Percentiles rank a stretch among this genome's conserved stretches.
These are phyloP conservation scores for Eulimnadia texana DNA, from an alignment of 1,140 invertebrate genomes.

Conservation along the genomic window DNA sequence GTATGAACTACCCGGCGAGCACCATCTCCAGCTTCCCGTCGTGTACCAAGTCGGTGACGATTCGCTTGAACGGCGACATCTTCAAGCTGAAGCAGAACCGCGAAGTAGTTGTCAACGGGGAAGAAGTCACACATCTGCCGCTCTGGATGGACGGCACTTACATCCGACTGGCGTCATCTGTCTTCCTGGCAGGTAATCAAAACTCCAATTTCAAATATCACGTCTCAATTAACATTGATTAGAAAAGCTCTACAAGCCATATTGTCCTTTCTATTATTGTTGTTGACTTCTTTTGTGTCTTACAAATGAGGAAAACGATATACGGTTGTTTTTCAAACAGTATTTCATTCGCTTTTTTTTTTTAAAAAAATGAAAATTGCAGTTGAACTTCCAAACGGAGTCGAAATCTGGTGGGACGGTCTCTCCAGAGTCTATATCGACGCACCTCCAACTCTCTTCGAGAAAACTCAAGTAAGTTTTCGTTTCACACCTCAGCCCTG, in stretches of 20 bases:
- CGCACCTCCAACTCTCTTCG: constrained; percentile 52
- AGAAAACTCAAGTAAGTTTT: constrained; percentile 29
- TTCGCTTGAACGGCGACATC: constrained; percentile 33
- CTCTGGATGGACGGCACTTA: constrained; percentile 39
- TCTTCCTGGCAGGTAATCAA: constrained; percentile 46
- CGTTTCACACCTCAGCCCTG: neutral
- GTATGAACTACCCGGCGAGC: constrained; percentile 42
- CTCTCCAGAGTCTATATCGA: constrained; percentile 62
- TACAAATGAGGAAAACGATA: neutral
- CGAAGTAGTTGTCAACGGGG: constrained; percentile 48
- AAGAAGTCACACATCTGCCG: constrained; percentile 50
- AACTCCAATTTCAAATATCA: too few species aligned
- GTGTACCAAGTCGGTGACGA: constrained; percentile 63
- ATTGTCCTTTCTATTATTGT: neutral
- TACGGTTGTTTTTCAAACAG: neutral
- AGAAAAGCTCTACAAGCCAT: too few species aligned
- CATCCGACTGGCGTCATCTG: constrained; percentile 55
- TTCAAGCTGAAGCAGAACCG: constrained; percentile 57
- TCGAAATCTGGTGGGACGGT: constrained; percentile 73
- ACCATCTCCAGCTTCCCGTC: constrained; percentile 44
- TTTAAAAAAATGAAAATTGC: too few species aligned
- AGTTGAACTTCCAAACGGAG: constrained; percentile 56
- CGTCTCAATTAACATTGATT: too few species aligned
- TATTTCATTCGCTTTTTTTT: constrained; percentile 23
- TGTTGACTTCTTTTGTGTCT: neutral